These are phyloP conservation scores for Stylophora pistillata DNA, from an alignment of 64 coral and sea anemone genomes.

Conservation along the genomic window DNA sequence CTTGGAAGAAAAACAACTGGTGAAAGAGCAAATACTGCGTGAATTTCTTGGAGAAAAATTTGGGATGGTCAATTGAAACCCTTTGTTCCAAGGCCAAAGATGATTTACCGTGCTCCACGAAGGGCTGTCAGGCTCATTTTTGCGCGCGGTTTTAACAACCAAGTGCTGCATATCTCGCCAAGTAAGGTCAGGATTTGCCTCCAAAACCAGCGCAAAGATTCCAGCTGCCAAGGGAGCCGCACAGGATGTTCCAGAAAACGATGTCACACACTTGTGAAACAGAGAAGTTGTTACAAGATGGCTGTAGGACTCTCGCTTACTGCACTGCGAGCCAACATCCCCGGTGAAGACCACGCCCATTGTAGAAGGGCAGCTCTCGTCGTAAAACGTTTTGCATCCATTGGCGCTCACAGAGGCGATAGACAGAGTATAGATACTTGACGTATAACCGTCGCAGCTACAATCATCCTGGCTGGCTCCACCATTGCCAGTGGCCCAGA, in stretches of 20 bases:
- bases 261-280: constrained; percentile 33
- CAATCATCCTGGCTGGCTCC: constrained; percentile 59
- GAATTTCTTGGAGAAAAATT: too few species aligned
- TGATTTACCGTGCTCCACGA: constrained; percentile 11
- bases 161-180: constrained; percentile 91
- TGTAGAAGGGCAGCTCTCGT: constrained; percentile 76
- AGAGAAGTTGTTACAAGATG: constrained; percentile 57
- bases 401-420: constrained; percentile 58
- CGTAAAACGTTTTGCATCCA: constrained; percentile 64
- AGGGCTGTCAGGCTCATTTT: neutral
- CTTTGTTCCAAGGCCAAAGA: neutral
- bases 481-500: constrained; percentile 91
- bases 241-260: constrained; percentile 83
- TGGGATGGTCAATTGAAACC: too few species aligned
- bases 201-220: constrained; percentile 71
- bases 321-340: constrained; percentile 9
- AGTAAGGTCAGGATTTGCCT: constrained; percentile 80
- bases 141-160: constrained; percentile 44
- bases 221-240: constrained; percentile 87
- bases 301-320: neutral
- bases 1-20: too few species aligned
- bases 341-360: constrained; percentile 81
- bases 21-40: too few species aligned
- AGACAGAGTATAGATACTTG: constrained; percentile 89
- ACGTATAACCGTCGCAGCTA: constrained; percentile 82